Base-by-base conservation (phyloP, 2,888 invertebrate species). In the Lasioglossum lativentre region DNA sequence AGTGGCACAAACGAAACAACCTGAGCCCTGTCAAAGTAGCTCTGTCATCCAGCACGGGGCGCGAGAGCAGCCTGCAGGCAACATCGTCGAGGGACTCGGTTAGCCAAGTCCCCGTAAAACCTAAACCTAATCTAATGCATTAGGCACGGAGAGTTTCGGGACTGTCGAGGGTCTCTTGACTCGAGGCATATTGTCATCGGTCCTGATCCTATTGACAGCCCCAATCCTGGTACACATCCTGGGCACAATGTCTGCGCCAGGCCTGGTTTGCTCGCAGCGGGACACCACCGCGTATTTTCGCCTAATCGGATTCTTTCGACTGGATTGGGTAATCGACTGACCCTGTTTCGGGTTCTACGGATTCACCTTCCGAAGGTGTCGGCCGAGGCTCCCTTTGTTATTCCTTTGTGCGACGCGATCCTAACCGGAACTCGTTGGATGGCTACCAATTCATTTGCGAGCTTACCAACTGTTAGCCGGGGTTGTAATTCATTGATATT, bases 251-350 rank as follows among this genome's bases (percentile, higher is more conserved):
- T n/a, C 75, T 66, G 34, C n/a, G 66, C 73, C 75, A 40, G 76
- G 82, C 68, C 82, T 82, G 88, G 86, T 89, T 86, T 86, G 83
- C 87, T 63, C 86, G n/a, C 90, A 85, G 82, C 89, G 59, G 86
- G 78, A 84, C 47, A 82, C 86, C 80, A 45, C 85, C 84, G 78
- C 89, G 89, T 89, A 91, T 91, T 92, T 91, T 88, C 86, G 78
- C 82, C 91, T 93, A 94, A 94, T 94, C 93, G 93, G 93, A 94
- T 93, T 90, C 90, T 86, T 89, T 90, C 86, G 85, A 83, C 84
- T 80, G 86, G 83, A 88, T 92, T 92, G 89, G 81, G 89, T 86
- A 93, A 93, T 92, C 92, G 92, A 91, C 84, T 80, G 89, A 80
- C 59, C 76, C 47, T 76, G 71, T 81, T 81, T 68, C 66, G 70